Percentiles rank a stretch among this genome's conserved stretches.
Conservation (phyloP, 1,140 invertebrate genomes). For the Drosophila sp. region DNA sequence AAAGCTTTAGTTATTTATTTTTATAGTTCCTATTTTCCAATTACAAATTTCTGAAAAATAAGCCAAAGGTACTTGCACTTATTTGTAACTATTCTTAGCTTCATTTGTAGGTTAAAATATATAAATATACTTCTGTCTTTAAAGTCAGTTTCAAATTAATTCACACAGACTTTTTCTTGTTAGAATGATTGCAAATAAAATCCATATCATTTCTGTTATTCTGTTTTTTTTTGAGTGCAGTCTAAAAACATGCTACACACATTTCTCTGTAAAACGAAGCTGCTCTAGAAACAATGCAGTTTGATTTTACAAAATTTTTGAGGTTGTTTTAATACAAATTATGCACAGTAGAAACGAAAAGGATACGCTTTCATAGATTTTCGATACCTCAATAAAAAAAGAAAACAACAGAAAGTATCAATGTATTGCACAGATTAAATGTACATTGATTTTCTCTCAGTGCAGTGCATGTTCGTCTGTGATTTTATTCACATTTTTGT, state of each 20-base stretch:
- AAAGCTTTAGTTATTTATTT: too few species aligned
- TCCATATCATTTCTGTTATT: too few species aligned
- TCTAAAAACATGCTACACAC: neutral
- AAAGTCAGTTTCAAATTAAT: neutral
- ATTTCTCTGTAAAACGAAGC: neutral
- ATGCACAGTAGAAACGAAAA: neutral
- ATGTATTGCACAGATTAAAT: neutral
- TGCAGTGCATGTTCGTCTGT: constrained; percentile 27
- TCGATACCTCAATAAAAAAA: neutral
- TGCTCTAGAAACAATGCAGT: neutral
- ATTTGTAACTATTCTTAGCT: too few species aligned
- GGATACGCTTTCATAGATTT: neutral
- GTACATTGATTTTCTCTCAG: constrained; percentile 8
- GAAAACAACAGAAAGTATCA: neutral
- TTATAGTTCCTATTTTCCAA: too few species aligned
- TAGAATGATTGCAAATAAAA: too few species aligned
- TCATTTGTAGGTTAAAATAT: too few species aligned
- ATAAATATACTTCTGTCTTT: too few species aligned
- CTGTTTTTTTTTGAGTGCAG: too few species aligned
- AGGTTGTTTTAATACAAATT: neutral
- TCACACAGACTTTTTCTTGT: neutral
- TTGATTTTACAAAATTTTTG: neutral
- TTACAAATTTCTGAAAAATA: too few species aligned
- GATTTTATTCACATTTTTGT: constrained; percentile 40
- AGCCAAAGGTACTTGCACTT: too few species aligned